These are phyloP conservation scores for Micromesistius poutassou DNA, from an alignment of 2,797 vertebrate species.

Conservation along the genomic window DNA sequence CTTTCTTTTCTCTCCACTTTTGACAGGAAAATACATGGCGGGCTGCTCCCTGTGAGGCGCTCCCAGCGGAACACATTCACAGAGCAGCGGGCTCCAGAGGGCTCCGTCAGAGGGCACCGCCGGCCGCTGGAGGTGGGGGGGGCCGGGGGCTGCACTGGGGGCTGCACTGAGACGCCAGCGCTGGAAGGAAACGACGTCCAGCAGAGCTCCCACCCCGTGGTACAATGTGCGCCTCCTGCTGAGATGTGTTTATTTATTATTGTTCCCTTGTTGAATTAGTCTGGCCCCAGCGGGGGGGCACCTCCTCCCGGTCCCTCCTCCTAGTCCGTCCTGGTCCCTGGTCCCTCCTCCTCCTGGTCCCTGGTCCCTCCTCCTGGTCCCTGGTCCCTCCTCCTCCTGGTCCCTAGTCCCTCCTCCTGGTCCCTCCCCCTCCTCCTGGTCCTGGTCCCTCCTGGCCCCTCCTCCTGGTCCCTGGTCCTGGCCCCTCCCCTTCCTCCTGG, in stretches of 20 bases:
- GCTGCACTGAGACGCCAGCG: not conserved
- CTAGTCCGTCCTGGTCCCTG: slow-evolving; percentile 39
- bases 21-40: slow-evolving; percentile 78
- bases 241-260: slow-evolving; percentile 42
- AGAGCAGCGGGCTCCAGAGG: slow-evolving; percentile 1
- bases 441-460: not conserved
- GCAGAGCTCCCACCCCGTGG: slow-evolving; percentile 12
- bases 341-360: slow-evolving; percentile 43
- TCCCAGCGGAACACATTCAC: not conserved
- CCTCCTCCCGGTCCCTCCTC: slow-evolving; percentile 21
- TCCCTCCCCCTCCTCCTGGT: slow-evolving; percentile 44
- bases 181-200: not conserved
- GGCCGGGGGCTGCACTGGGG: not conserved
- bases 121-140: slow-evolving; percentile 12
- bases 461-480: no score
- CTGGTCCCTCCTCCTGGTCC: not conserved
- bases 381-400: slow-evolving; percentile 41
- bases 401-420: slow-evolving; percentile 1
- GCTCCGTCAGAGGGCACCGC: slow-evolving; percentile 14
- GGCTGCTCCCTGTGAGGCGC: slow-evolving; percentile 72
- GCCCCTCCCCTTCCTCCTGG: slow-evolving; percentile 45
- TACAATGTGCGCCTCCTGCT: slow-evolving; percentile 53
- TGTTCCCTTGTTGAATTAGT: slow-evolving; percentile 32
- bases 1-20: slow-evolving; percentile 8
- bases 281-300: slow-evolving; percentile 22